A percentile compares a stretch with the other conserved stretches of the same genome.
phyloP scores from a whole-genome alignment of 1,140 invertebrate species.

The Acromyrmex echinatior region DNA sequence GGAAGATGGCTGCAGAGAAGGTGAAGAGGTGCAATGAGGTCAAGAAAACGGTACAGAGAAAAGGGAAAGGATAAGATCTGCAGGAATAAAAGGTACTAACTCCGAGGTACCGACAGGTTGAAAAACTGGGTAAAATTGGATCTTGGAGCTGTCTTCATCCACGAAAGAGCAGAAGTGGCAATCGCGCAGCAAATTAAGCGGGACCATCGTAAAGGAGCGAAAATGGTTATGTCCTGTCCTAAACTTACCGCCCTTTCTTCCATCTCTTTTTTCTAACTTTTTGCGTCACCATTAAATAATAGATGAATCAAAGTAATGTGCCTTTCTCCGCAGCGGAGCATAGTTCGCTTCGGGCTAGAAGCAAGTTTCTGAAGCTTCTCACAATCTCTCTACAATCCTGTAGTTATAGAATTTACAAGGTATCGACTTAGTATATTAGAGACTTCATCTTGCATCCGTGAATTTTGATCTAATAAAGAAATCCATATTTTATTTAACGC shows the following conservation, averaged over 20 bases:
- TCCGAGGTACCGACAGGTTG: slow-evolving; percentile 56
- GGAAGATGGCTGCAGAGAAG: not conserved
- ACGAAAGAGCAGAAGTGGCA: slow-evolving; percentile 58
- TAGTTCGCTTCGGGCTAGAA: slow-evolving; percentile 27
- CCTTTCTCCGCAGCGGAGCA: slow-evolving; percentile 5
- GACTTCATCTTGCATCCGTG: not conserved
- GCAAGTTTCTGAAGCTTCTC: slow-evolving; percentile 72
- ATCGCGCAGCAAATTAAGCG: slow-evolving; percentile 73
- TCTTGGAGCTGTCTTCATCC: slow-evolving; percentile 37
- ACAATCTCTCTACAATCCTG: not conserved
- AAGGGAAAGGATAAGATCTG: slow-evolving; percentile 44
- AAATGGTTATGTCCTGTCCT: slow-evolving; percentile 67
- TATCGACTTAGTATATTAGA: slow-evolving; percentile 29
- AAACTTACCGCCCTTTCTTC: slow-evolving; percentile 37
- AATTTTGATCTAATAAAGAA: slow-evolving; percentile 12
- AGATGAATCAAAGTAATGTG: slow-evolving; percentile 58
- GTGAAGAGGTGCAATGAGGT: slow-evolving; percentile 9
- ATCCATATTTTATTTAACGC: not conserved
- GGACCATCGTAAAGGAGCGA: slow-evolving; percentile 56
- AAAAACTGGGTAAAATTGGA: slow-evolving; percentile 71
- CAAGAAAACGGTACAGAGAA: slow-evolving; percentile 27
- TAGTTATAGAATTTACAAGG: slow-evolving; percentile 26
- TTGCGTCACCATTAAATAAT: slow-evolving; percentile 49
- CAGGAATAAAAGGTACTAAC: slow-evolving; percentile 54
- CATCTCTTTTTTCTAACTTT: slow-evolving; percentile 35